Conservation (phyloP, 2,888 invertebrate genomes). For the Aproaerema taeniolella region DNA sequence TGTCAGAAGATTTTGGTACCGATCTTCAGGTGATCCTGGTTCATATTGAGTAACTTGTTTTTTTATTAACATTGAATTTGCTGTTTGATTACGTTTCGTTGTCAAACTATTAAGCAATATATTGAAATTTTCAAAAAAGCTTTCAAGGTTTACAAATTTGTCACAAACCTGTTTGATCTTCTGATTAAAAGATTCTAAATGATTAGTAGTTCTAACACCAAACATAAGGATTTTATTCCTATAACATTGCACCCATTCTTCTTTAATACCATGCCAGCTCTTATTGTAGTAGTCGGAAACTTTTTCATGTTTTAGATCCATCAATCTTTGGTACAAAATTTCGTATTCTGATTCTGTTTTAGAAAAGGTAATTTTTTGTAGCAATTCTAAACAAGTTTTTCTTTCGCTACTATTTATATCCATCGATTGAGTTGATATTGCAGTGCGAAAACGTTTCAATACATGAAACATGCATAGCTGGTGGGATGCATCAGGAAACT, state of each 20-base stretch:
- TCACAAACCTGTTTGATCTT: neutral
- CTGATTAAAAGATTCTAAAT: neutral
- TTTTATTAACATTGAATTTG: neutral
- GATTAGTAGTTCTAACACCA: too few species aligned
- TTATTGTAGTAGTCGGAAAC: too few species aligned
- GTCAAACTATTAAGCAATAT: neutral
- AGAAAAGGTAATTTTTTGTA: slow-evolving; percentile 7
- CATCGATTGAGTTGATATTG: slow-evolving; percentile 7
- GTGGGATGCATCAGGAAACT: slow-evolving; percentile 8
- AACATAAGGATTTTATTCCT: too few species aligned
- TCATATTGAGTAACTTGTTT: neutral
- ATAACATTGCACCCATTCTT: too few species aligned
- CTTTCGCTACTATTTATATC: slow-evolving; percentile 2
- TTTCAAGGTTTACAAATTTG: neutral
- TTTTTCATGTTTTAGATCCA: slow-evolving; percentile 1
- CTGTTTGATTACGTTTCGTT: neutral
- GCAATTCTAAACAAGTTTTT: slow-evolving; percentile 4
- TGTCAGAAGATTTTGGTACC: slow-evolving; percentile 1
- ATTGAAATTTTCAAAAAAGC: neutral
- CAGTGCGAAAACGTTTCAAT: slow-evolving; percentile 8
- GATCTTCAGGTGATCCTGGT: neutral
- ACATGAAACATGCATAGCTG: slow-evolving; percentile 11
- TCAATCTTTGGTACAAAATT: neutral
- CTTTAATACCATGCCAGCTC: too few species aligned
- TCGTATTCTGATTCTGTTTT: slow-evolving; percentile 9